Evolutionary conservation across 2,113 vertebrate species (phyloP).

Genomic region (Tichodroma muraria): DNA sequence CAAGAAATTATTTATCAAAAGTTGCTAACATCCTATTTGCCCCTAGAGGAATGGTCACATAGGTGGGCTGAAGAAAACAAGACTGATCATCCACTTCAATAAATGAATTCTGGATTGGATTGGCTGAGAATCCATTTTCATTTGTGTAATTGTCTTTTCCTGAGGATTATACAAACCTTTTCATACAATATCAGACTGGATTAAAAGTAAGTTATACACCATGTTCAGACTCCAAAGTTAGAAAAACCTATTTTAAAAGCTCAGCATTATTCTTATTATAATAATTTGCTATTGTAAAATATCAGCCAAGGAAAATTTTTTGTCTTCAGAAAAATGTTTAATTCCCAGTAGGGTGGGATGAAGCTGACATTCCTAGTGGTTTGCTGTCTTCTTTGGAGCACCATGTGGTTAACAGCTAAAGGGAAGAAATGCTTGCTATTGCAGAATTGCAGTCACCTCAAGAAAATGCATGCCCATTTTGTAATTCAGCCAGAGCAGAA

Average conservation of each 20-base stretch:
- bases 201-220: background rate
- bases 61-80: background rate
- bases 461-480: background rate
- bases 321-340: background rate
- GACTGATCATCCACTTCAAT: background rate
- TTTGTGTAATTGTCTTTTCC: background rate
- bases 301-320: slow-evolving; percentile 9
- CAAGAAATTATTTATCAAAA: background rate
- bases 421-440: background rate
- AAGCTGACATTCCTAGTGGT: background rate
- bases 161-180: background rate
- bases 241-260: background rate
- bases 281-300: background rate
- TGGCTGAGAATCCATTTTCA: background rate
- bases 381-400: slow-evolving; percentile 9
- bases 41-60: background rate
- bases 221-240: background rate
- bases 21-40: background rate
- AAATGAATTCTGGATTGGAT: background rate
- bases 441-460: background rate
- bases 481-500: background rate
- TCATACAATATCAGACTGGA: background rate
- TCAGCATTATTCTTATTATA: background rate
- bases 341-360: background rate
- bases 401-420: background rate